phyloP scores from a whole-genome alignment of 2,888 invertebrate genomes.

The Resseliella maxima region DNA sequence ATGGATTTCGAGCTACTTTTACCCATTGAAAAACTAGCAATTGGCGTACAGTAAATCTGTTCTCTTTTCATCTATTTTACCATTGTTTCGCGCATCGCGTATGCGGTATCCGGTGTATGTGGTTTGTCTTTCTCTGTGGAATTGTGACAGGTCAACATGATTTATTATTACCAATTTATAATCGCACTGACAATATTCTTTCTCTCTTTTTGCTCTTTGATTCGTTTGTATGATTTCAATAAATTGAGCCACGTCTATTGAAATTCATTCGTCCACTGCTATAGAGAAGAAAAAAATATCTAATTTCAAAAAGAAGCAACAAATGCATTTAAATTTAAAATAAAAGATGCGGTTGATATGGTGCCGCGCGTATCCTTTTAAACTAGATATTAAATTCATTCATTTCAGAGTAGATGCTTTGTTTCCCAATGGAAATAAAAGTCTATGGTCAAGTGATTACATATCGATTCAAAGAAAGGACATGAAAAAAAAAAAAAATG shows the following conservation, averaged over 20 bases:
- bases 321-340: conserved; percentile 40
- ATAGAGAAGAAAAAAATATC: neutral
- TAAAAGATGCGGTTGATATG: conserved; percentile 50
- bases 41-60: neutral
- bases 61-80: neutral
- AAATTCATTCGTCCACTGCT: neutral
- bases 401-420: neutral
- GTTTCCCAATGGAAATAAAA: conserved; percentile 38
- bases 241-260: neutral
- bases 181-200: conserved; percentile 27
- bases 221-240: neutral
- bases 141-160: conserved; percentile 33
- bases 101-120: conserved; percentile 32
- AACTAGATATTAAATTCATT: neutral
- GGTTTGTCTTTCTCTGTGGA: neutral
- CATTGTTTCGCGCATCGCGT: neutral
- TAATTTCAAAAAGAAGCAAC: conserved; percentile 29
- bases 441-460: conserved; percentile 39
- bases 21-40: neutral
- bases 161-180: conserved; percentile 43
- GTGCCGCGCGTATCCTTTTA: neutral
- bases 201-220: neutral
- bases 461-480: neutral
- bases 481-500: neutral
- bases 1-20: neutral